Conservation (phyloP, 2,888 invertebrate genomes). For the Brachyptera risi region DNA sequence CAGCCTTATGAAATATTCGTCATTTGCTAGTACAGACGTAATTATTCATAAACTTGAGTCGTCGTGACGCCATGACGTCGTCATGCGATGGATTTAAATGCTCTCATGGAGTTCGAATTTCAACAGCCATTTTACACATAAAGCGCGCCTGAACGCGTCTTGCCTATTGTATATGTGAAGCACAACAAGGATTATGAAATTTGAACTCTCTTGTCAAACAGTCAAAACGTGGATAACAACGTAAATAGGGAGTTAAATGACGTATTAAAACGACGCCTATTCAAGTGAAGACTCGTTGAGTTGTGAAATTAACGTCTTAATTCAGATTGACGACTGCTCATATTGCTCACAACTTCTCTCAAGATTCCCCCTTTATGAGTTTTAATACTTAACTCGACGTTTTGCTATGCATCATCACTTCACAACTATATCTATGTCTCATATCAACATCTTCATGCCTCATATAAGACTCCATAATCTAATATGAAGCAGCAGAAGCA, state of each 20-base stretch:
- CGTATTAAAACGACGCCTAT: slow-evolving; percentile 2
- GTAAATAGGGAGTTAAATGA: slow-evolving; percentile 10
- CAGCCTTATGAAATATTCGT: no score
- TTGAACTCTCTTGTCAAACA: slow-evolving; percentile 9
- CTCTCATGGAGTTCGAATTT: not conserved
- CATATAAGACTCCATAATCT: not conserved
- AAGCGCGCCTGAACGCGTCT: no score
- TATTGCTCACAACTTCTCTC: slow-evolving; percentile 13
- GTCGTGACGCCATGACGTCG: not conserved
- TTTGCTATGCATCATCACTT: not conserved
- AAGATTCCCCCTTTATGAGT: slow-evolving; percentile 10
- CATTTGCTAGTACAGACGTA: no score
- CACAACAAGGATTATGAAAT: not conserved
- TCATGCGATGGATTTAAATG: not conserved
- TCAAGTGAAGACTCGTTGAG: not conserved
- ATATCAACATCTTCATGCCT: not conserved
- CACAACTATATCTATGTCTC: not conserved
- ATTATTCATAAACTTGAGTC: slow-evolving; percentile 20
- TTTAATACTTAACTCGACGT: slow-evolving; percentile 5
- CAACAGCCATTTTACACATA: not conserved
- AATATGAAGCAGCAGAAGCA: not conserved
- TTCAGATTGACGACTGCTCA: slow-evolving; percentile 16
- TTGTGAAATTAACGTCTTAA: slow-evolving; percentile 14
- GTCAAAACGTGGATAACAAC: slow-evolving; percentile 1
- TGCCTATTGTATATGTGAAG: not conserved